Evolutionary conservation across 2,888 invertebrate species (phyloP).

Genomic region (Cheiracanthium punctorium): DNA sequence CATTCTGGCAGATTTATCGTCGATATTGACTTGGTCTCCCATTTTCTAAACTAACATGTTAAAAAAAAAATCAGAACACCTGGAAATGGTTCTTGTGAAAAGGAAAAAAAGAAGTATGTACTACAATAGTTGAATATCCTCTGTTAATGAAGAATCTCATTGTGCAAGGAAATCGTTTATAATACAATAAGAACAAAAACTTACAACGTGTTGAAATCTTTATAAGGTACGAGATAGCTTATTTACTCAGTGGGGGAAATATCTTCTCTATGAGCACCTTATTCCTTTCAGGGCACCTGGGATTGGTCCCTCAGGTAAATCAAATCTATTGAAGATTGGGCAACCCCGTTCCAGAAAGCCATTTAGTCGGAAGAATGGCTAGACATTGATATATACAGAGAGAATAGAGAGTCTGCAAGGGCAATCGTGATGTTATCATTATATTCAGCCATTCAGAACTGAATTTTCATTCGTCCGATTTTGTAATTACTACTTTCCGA

Average conservation of each 20-base stretch:
- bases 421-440: conserved; percentile 10
- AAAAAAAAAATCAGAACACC: background rate
- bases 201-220: background rate
- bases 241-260: background rate
- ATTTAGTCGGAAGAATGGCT: background rate
- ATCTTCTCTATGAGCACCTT: background rate
- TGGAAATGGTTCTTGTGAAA: background rate
- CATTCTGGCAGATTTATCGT: no score
- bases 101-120: no score
- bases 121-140: no score
- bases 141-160: background rate
- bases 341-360: background rate
- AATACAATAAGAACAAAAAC: background rate
- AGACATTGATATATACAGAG: conserved; percentile 4
- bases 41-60: background rate
- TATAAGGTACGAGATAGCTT: background rate
- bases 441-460: background rate
- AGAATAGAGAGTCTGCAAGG: background rate
- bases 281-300: conserved; percentile 9
- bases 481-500: conserved; percentile 2
- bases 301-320: conserved; percentile 30
- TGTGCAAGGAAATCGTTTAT: background rate
- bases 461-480: background rate
- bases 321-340: conserved; percentile 46
- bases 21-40: no score